Evolutionary conservation across 37 sponge, comb jelly and placozoan species (phyloP), one percentile per base, ranked within the genome.

Genomic region (Halisarca cf. caerulea): DNA sequence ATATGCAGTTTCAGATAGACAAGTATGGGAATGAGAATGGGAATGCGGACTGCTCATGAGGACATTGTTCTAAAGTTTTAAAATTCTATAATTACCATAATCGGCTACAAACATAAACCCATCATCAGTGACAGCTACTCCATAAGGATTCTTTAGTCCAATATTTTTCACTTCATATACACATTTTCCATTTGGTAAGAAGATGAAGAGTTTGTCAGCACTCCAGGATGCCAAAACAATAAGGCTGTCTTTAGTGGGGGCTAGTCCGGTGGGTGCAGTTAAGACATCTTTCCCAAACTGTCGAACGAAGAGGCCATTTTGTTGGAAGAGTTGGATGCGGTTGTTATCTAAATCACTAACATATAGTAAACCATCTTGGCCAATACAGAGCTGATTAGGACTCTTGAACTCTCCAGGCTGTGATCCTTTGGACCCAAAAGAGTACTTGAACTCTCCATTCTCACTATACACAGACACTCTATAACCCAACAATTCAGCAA

Each of bases 151-250:
- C 7, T 64, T 24, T n/a, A 64, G 28, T 24, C 27, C 66, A 64
- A 64, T 23, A 64, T 64, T 27, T 8, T 18, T 64, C 8, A 64
- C 27, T 64, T 64, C 66, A 64, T 23, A 27, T 9, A 64, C 28
- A 64, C 66, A 64, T 27, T 64, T 18, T 64, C 66, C 66, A 24
- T 64, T 27, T 23, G 27, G 66, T 64, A 27, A 24, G 66, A 64
- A 64, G 66, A 64, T 64, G 66, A 27, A 64, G 66, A 64, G 27
- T 23, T 64, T 64, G 66, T 64, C 23, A 23, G 66, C 66, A 24
- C 28, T n/a, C 14, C 23, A n/a, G 14, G 66, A 64, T 64, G 66
- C 66, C 9, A 64, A 18, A 20, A 64, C 66, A 25, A 64, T 23
- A 64, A 24, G 66, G 9, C 66, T 27, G 28, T 64, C 66, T 9